Base-by-base conservation (phyloP, 2,797 vertebrate species). In the Eremophila alpestris region DNA sequence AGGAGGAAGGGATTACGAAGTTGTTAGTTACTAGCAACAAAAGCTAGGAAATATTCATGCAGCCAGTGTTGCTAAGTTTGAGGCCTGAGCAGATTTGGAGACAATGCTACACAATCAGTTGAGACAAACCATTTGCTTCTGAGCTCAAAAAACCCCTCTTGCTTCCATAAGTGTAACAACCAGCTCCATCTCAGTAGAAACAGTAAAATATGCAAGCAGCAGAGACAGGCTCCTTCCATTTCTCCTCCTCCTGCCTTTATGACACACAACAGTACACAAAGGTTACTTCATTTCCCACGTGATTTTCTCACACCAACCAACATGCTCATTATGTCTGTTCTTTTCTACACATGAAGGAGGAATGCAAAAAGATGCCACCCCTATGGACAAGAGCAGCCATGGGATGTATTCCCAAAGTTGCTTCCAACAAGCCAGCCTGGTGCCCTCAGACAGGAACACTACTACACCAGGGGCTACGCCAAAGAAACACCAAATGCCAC, bases 21-120 rank as follows among this genome's bases (percentile, higher is more conserved):
- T 19, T 43, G 48, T 79, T 46, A 34, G 70, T 60, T 80, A 81
- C 68, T 65, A 90, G 45, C 76, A 93, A 86, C 63, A 90, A 86
- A 87, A 86, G 19, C 52, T 19, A 63, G 41, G 76, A 76, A 90
- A 84, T 34, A 62, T 2, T 55, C 49, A 32, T 0, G 1, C 51
- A 67, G 81, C 75, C 69, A 67, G n/a, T 36, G 67, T 60, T 84
- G 79, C 65, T 89, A 78, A 11, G 32, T 59, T 52, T 68, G 76
- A 68, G 54, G 24, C 51, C 62, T 64, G 34, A 78, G 30, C 8
- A 10, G 59, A 91, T 67, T 64, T 85, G 34, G 22, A 83, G 59
- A 78, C 36, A 41, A 46, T 17, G 41, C 18, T 17, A 71, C 7
- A 27, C 3, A 83, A 45, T 45, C 38, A 29, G 22, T 26, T 68